Base-by-base conservation (phyloP, 2,888 invertebrate genomes). In the Rhagonycha lutea region DNA sequence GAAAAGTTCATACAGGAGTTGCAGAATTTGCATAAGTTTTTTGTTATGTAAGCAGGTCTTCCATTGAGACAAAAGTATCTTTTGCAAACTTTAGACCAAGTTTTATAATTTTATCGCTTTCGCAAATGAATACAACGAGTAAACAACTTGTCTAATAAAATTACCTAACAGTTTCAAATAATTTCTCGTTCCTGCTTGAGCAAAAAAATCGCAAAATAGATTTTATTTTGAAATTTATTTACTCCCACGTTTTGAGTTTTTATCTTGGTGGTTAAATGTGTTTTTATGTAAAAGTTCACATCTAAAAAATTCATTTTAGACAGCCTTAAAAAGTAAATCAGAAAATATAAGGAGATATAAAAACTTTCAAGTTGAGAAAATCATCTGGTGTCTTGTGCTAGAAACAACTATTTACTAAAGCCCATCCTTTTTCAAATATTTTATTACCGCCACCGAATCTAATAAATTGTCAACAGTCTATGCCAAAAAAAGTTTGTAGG, bases 221-320 rank as follows among this genome's bases (percentile, higher is more conserved):
- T 47, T 47, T 47, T 47, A 47, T 47, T 47, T 47, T n/a, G 47
- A n/a, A 47, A 47, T 47, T 47, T 47, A 47, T 47, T 47, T 47
- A 47, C 47, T 47, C 47, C 47, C 47, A 47, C n/a, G 47, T 47
- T 47, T 47, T 47, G 47, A 47, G 47, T 47, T 47, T 47, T 47
- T 47, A 47, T 47, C 47, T 47, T n/a, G 47, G 47, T 47, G 47
- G 47, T 47, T 47, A 65, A 65, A 65, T 65, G 63, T 26, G 63
- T 65, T 65, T 65, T 65, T 65, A 65, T 65, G 63, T 65, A 65
- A 65, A 65, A 65, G 63, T 65, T 65, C 26, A 65, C 63, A 65
- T 65, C 26, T 65, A 26, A 65, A 65, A 65, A 65, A 65, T 26
- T 65, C 63, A 65, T 65, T 65, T 65, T 65, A 65, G 26, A 65